Percentiles rank a stretch among this genome's conserved stretches.
Conservation (phyloP, 2,888 invertebrate genomes). For the Saturnia japonica region DNA sequence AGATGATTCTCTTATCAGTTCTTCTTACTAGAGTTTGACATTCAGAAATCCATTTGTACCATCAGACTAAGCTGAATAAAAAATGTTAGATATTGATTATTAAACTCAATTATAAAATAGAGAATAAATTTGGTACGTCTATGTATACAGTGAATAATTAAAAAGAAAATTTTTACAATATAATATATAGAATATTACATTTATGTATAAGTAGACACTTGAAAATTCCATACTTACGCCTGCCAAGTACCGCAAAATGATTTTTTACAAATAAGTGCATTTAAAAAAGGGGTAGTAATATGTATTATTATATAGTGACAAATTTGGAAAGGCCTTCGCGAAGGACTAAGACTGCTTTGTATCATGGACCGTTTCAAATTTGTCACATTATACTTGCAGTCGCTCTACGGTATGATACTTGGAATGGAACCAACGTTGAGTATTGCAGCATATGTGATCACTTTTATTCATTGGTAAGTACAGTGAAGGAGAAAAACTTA, state of each 20-base stretch:
- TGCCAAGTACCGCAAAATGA: background rate
- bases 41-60: too few species aligned
- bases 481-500: slow-evolving; percentile 24
- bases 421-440: slow-evolving; percentile 44
- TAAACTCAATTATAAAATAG: too few species aligned
- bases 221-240: background rate
- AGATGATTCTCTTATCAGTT: too few species aligned
- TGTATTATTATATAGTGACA: background rate
- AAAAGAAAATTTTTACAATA: too few species aligned
- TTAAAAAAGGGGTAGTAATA: background rate
- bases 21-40: too few species aligned
- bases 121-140: too few species aligned
- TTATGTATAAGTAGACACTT: too few species aligned
- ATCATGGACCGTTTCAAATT: slow-evolving; percentile 10
- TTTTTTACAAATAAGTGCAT: background rate
- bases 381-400: slow-evolving; percentile 18
- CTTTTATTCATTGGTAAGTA: slow-evolving; percentile 38
- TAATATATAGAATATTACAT: too few species aligned
- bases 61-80: too few species aligned
- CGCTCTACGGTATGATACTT: slow-evolving; percentile 45
- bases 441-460: slow-evolving; percentile 31
- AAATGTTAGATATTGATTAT: too few species aligned
- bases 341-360: background rate
- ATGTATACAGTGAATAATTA: too few species aligned
- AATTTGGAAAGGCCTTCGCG: background rate